Percentiles rank a stretch among this genome's conserved stretches.
Conservation (phyloP, 2,797 vertebrate genomes). For the Sphaeramia orbicularis region DNA sequence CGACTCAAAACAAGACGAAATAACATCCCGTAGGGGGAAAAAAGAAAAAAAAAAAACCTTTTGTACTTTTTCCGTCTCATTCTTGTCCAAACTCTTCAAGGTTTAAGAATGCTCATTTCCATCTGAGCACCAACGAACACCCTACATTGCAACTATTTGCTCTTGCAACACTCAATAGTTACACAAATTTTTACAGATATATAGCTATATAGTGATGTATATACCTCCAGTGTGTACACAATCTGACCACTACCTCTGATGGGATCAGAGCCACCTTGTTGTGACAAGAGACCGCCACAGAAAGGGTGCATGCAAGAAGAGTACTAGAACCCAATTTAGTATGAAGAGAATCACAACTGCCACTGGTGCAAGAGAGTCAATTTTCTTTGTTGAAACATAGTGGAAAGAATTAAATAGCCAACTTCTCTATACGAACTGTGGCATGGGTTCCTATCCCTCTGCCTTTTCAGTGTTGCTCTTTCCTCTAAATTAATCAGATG, state of each 20-base stretch:
- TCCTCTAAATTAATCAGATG: conserved; percentile 77
- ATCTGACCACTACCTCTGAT: conserved; percentile 72
- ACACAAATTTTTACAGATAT: conserved; percentile 82
- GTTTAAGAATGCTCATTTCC: conserved; percentile 58
- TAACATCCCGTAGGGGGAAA: conserved; percentile 41
- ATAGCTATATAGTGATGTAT: conserved; percentile 83
- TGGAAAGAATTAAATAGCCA: conserved; percentile 62
- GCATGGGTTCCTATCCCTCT: conserved; percentile 63
- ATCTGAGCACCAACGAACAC: conserved; percentile 72
- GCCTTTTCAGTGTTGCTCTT: conserved; percentile 71
- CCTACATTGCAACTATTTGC: conserved; percentile 68
- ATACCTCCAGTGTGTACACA: conserved; percentile 86
- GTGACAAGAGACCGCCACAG: conserved; percentile 74
- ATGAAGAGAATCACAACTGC: conserved; percentile 57
- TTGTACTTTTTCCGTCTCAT: conserved; percentile 48
- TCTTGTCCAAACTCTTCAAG: conserved; percentile 62
- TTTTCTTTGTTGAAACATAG: conserved; percentile 59
- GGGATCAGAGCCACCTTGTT: conserved; percentile 72
- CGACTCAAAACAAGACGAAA: conserved; percentile 58
- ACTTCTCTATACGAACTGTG: conserved; percentile 67
- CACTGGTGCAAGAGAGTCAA: conserved; percentile 57
- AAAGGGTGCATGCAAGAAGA: conserved; percentile 84
- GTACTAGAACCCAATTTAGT: conserved; percentile 64
- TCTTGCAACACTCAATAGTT: conserved; percentile 79
- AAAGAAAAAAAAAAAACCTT: conserved; percentile 41